Conservation (phyloP, 2,888 invertebrate species). For the Drosophila stalkeri region DNA sequence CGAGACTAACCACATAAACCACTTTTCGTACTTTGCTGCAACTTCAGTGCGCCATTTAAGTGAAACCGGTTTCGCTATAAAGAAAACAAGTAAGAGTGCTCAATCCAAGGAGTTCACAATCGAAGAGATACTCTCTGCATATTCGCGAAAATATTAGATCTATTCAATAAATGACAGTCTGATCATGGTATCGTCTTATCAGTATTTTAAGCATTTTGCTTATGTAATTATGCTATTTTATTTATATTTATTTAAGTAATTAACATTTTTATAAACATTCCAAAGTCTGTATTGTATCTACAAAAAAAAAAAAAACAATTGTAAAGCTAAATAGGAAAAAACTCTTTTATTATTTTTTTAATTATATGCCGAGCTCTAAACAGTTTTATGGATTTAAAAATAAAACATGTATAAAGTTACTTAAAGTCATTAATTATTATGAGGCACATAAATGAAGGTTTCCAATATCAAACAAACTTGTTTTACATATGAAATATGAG, state of each 20-base stretch:
- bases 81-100: slow-evolving; percentile 18
- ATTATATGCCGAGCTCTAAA: not conserved
- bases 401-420: not conserved
- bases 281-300: not conserved
- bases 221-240: too few species aligned
- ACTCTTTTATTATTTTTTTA: too few species aligned
- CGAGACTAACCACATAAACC: slow-evolving; percentile 67
- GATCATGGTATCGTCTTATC: not conserved
- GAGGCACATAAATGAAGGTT: not conserved
- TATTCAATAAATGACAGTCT: too few species aligned
- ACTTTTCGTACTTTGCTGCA: slow-evolving; percentile 66
- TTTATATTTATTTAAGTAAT: not conserved
- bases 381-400: not conserved
- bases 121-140: not conserved
- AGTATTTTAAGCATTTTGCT: too few species aligned
- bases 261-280: not conserved
- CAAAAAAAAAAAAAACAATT: not conserved
- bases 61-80: slow-evolving; percentile 59
- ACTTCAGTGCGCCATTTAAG: slow-evolving; percentile 63
- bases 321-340: not conserved
- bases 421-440: not conserved
- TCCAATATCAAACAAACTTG: not conserved
- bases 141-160: too few species aligned
- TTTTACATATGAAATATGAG: not conserved
- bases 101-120: not conserved